Evolutionary conservation across 2,888 invertebrate species (phyloP), one percentile per base, ranked within the genome.

Genomic region (Candidula unifasciata): DNA sequence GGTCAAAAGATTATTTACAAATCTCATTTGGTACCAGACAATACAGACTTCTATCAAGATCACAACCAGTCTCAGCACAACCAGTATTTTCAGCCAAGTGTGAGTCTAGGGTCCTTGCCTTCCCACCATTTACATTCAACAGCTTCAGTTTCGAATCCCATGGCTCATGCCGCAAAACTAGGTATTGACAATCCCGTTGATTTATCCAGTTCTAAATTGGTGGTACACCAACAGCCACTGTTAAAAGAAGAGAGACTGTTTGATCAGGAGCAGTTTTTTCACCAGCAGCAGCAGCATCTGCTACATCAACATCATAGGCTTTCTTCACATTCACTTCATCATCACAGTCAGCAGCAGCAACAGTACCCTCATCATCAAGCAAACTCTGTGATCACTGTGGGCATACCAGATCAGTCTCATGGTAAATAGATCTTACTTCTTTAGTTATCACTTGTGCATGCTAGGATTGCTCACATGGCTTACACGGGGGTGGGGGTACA

Each of bases 171-270:
- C n/a, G 78, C 71, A 57, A 64, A 54, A 24, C 74, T 68, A 27
- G 44, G 78, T 33, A 33, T 83, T 37, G 90, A 91, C 84, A 90
- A 90, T 83, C 92, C 92, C 24, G 91, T 92, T 44, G 92, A 92
- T 86, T 86, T 92, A 77, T 91, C 92, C 82, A 90, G 88, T 84
- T 86, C 84, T 54, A 89, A 90, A 85, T 82, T 89, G 30, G 82
- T 82, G 74, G 79, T 83, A 2, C 86, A 89, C 68, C 89, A 89
- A 78, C 88, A 88, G 68, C 83, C 85, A 44, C 78, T 80, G 74
- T 76, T 85, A 71, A 87, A 86, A n/a, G 87, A 88, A 33, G 84
- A 85, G 82, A 84, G 83, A 71, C 85, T 78, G 21, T 86, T 78
- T 68, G 77, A 80, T 21, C 81, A 71, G 37, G 78, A 78, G 27